These are phyloP conservation scores for Eupithecia inturbata DNA, from an alignment of 2,888 invertebrate genomes.

Conservation along the genomic window DNA sequence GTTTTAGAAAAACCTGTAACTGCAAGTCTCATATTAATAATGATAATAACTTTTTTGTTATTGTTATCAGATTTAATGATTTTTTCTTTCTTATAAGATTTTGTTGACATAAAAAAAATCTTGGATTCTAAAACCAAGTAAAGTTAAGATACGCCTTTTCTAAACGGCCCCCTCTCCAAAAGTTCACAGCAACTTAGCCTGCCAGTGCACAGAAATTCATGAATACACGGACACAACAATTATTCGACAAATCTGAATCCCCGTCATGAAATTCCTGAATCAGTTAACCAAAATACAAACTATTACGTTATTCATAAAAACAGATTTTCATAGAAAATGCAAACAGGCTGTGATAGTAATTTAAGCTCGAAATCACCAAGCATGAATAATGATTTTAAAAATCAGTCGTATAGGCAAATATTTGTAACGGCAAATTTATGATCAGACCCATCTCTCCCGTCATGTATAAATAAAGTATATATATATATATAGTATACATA, in stretches of 20 bases:
- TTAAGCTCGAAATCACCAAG: background rate
- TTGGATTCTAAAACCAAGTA: background rate
- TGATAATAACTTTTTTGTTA: too few species aligned
- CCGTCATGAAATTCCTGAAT: background rate
- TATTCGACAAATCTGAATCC: background rate
- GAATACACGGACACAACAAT: background rate
- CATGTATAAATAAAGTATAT: too few species aligned
- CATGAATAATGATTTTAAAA: background rate
- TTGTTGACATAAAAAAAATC: background rate
- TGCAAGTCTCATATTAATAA: too few species aligned
- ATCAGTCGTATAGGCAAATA: background rate
- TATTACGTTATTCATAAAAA: background rate
- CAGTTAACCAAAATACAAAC: background rate
- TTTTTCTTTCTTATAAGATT: too few species aligned
- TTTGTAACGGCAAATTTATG: background rate
- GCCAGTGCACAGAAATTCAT: background rate
- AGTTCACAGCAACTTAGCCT: background rate
- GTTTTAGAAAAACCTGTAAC: too few species aligned
- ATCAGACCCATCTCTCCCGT: background rate
- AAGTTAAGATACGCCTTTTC: too few species aligned
- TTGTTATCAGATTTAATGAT: too few species aligned
- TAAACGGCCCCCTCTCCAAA: too few species aligned
- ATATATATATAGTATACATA: too few species aligned
- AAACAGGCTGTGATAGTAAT: background rate
- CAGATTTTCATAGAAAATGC: background rate